Conservation (phyloP, 2,888 invertebrate species). For the Toxonevra muliebris region DNA sequence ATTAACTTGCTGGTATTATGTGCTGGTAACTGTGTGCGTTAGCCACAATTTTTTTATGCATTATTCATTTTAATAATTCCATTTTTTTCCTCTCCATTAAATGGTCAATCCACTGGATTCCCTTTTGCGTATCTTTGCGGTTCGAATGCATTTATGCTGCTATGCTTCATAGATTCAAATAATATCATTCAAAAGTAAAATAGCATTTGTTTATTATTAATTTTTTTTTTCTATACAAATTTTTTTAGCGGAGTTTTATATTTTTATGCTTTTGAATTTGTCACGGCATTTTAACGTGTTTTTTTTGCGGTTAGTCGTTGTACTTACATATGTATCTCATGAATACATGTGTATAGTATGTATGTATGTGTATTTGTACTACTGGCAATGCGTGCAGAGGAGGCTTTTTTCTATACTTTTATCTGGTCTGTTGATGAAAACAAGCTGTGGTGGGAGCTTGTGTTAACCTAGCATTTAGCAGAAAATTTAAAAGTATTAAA, state of each 20-base stretch:
- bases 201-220: neutral
- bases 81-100: neutral
- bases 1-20: too few species aligned
- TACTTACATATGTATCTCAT: neutral
- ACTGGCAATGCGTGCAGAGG: slow-evolving; percentile 25
- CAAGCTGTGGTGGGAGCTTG: slow-evolving; percentile 5
- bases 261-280: slow-evolving; percentile 33
- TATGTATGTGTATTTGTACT: neutral
- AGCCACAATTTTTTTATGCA: neutral
- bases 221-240: slow-evolving; percentile 21
- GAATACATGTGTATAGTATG: neutral
- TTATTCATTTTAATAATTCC: slow-evolving; percentile 3
- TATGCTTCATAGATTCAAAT: slow-evolving; percentile 44
- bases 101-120: neutral
- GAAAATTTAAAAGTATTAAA: slow-evolving; percentile 46
- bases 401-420: slow-evolving; percentile 6
- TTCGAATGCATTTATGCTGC: slow-evolving; percentile 22
- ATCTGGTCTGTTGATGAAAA: too few species aligned
- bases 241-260: slow-evolving; percentile 13
- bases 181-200: slow-evolving; percentile 33
- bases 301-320: slow-evolving; percentile 42
- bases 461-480: slow-evolving; percentile 40
- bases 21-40: neutral
- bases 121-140: slow-evolving; percentile 8
- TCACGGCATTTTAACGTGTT: slow-evolving; percentile 33